Conservation (phyloP, 2,888 invertebrate species). For the Acanthoscelides obtectus region DNA sequence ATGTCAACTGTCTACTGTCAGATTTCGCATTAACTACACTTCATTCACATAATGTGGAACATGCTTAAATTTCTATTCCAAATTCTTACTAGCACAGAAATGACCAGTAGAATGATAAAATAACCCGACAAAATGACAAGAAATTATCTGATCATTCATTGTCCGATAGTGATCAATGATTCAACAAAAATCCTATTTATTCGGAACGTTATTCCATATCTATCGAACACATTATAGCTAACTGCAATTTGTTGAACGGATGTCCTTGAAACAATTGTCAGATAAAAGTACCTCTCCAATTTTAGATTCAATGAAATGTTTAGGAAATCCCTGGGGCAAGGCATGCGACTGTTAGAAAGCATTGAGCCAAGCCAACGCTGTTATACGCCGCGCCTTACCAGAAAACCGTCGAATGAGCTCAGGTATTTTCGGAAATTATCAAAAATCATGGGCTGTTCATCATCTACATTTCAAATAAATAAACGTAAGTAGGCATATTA, state of each 20-base stretch:
- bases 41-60: no score
- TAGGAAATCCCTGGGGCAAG: constrained; percentile 13
- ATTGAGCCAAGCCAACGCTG: background rate
- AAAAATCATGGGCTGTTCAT: background rate
- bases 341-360: constrained; percentile 10
- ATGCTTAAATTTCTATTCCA: no score
- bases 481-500: background rate
- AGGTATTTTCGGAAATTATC: background rate
- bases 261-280: background rate
- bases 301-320: background rate
- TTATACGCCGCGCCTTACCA: background rate
- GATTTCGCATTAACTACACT: no score
- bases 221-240: background rate
- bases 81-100: no score
- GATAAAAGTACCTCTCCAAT: background rate
- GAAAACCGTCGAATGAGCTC: background rate
- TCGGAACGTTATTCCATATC: background rate
- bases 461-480: background rate
- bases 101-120: no score
- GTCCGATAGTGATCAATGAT: no score
- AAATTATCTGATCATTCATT: no score
- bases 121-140: no score
- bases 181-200: no score
- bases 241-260: background rate
- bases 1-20: no score